Base-by-base conservation (phyloP, 2,797 vertebrate genomes). In the Steatocranus sp. region DNA sequence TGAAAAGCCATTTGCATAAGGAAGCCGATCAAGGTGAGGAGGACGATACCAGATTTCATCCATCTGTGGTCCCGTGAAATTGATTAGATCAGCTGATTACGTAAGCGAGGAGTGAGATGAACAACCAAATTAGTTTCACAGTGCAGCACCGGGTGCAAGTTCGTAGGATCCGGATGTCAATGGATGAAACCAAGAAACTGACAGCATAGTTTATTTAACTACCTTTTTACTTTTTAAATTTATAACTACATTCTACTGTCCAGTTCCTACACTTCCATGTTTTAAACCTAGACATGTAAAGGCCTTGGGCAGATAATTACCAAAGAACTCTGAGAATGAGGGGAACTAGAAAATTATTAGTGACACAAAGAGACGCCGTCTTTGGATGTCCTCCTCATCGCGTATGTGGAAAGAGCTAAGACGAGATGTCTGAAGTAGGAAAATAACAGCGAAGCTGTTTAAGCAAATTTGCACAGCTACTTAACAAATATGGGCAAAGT, bases 11-110 rank as follows among this genome's bases (percentile, higher is more conserved):
- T 83, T 87, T 84, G 83, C 86, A 86, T 90, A 66, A 78, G 86
- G 83, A 89, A 86, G 48, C 85, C 10, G 34, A 63, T 56, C 1
- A 50, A 82, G 82, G 81, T 85, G 86, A 82, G 75, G 75, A 75
- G 75, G 79, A 87, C n/a, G 63, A 85, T 80, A 61, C 79, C 63
- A 80, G 68, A 85, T 90, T 84, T 80, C 74, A 83, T 85, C 87
- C 88, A 87, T 91, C 88, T 90, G 86, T 58, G 79, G 76, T 88
- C 82, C 77, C 15, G 30, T 80, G 74, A 81, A 88, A 94, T 90
- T 75, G 77, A 93, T 91, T 85, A 82, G 80, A 85, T 90, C 82
- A 83, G 83, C 83, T 9, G 46, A 87, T 92, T 84, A 84, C 82
- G 75, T 76, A 87, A 88, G 78, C 17, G 20, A 49, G 77, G 66